phyloP scores from a whole-genome alignment of 2,888 invertebrate species.

The Scelioninae gen. 2 region DNA sequence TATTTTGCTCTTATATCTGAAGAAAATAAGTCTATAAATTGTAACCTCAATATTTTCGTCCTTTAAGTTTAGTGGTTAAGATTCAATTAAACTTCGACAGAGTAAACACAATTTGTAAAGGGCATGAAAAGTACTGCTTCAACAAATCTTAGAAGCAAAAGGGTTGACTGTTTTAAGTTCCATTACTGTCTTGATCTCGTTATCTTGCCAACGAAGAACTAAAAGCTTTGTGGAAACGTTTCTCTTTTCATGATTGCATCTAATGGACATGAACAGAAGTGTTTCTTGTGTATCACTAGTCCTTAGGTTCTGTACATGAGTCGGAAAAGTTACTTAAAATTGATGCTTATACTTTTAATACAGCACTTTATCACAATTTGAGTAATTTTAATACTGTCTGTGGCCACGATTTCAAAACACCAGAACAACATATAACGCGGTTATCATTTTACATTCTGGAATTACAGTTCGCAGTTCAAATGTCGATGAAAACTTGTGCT shows the following conservation, averaged over 20 bases:
- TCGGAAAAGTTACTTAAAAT: background rate
- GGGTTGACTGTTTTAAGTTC: conserved; percentile 52
- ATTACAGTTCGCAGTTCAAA: conserved; percentile 47
- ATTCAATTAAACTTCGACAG: conserved; percentile 19
- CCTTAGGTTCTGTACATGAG: background rate
- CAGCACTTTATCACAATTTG: conserved; percentile 5
- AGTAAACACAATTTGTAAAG: conserved; percentile 26
- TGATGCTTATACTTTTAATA: background rate
- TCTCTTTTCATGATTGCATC: conserved; percentile 34
- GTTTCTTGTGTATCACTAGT: conserved; percentile 21
- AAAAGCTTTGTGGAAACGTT: conserved; percentile 46
- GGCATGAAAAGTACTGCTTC: conserved; percentile 12
- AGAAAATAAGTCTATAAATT: too few species aligned
- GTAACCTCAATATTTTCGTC: background rate
- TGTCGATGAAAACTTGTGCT: conserved; percentile 46
- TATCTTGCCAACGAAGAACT: conserved; percentile 43
- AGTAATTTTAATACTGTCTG: background rate
- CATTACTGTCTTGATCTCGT: conserved; percentile 47
- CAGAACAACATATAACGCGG: background rate
- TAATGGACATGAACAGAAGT: conserved; percentile 15
- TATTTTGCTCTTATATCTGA: too few species aligned
- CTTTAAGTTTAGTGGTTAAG: conserved; percentile 8
- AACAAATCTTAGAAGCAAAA: conserved; percentile 45
- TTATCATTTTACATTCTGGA: conserved; percentile 17
- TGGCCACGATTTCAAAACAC: too few species aligned